phyloP scores from a whole-genome alignment of 2,113 vertebrate genomes.

The Eulacestoma nigropectus region DNA sequence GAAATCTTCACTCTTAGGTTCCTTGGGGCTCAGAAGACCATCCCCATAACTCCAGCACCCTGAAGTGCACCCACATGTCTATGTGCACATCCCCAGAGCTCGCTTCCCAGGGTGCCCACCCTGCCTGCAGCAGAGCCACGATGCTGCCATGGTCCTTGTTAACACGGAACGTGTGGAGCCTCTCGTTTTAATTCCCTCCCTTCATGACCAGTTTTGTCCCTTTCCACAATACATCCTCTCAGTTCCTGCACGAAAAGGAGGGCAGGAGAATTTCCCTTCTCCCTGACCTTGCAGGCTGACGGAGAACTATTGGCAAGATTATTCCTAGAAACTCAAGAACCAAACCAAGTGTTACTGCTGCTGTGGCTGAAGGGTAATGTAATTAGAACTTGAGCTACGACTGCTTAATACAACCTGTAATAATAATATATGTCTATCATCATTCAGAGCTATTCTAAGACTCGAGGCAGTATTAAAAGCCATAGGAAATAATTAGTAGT shows the following conservation, averaged over 20 bases:
- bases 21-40: not conserved
- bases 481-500: conserved; percentile 54
- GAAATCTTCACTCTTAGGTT: not conserved
- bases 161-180: fast-evolving
- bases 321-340: not conserved
- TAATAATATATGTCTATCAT: conserved; percentile 36
- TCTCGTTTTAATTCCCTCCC: not conserved
- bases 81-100: fast-evolving
- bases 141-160: not conserved
- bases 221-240: not conserved
- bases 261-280: not conserved
- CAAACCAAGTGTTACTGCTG: conserved; percentile 38
- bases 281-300: conserved; percentile 3
- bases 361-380: not conserved
- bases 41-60: not conserved
- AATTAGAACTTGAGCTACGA: conserved; percentile 23
- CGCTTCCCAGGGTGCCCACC: fast-evolving
- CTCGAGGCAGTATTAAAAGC: conserved; percentile 11
- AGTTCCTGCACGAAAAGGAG: not conserved
- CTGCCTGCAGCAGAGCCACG: not conserved
- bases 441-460: conserved; percentile 32
- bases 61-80: not conserved
- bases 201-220: not conserved
- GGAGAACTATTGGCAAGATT: not conserved
- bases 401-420: conserved; percentile 14